Evolutionary conservation across 2,888 invertebrate genomes (phyloP), one percentile per base, ranked within the genome.

Genomic region (Sarcophaga caerulescens): DNA sequence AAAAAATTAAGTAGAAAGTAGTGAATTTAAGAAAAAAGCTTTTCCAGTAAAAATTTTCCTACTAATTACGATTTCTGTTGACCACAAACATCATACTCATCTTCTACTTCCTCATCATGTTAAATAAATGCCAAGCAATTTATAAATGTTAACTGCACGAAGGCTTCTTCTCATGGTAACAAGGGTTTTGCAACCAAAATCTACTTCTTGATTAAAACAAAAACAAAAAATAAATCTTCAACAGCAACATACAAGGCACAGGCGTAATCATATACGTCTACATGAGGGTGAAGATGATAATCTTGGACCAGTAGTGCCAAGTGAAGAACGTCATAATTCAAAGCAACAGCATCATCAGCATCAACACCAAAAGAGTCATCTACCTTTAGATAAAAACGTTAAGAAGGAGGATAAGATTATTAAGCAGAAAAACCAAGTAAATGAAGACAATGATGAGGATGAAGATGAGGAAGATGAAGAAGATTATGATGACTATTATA

Each of bases 401-500:
- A 47, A 52, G 12, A 47, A 52, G 12, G 35, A 71, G 0, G 6
- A 66, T 17, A 44, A 63, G 5, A 2, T 57, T 19, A 21, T 77
- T 57, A 3, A 75, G 21, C 21, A 12, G 4, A 74, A 78, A 59
- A 1, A n/a, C 19, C 62, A 45, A 12, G 45, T 45, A 52, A 35
- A 47, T 3, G 59, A 57, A n/a, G 69, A 21, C 14, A 57, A 45
- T 12, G 60, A 59, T 52, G 88, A 88, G 0, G 79, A 81, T 21
- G 81, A 87, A 6, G 81, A 35, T 6, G 35, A 81, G 4, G 84
- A 86, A 4, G 70, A 69, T 19, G 78, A 81, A 11, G 68, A 77
- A 10, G 87, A 89, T 11, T 82, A 85, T 25, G 83, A 82, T 3
- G 71, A 76, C 3, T 84, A 81, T 75, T 79, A 85, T 14, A 87